These are phyloP conservation scores for Neomorphus geoffroyi DNA, from an alignment of 2,797 vertebrate genomes.

Conservation along the genomic window DNA sequence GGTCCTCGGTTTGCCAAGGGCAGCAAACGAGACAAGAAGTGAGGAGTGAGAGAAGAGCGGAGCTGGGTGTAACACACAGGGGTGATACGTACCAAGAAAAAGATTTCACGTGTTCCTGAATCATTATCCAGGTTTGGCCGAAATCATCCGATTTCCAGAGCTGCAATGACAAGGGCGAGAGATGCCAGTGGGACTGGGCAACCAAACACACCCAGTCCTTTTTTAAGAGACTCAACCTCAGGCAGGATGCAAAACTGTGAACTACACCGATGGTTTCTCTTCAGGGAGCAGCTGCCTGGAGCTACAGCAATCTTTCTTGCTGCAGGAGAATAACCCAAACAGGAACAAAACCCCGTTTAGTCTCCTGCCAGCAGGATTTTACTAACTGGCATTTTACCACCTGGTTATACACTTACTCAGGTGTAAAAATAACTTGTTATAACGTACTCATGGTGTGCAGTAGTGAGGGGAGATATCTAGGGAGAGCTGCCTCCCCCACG, in stretches of 20 bases:
- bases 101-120: constrained; percentile 96
- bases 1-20: neutral
- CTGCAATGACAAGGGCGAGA: constrained; percentile 73
- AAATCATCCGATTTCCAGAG: constrained; percentile 99
- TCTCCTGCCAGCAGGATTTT: neutral
- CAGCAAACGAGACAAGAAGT: neutral
- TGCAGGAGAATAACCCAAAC: neutral
- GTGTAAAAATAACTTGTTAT: neutral
- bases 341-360: accelerated
- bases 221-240: neutral
- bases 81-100: constrained; percentile 90
- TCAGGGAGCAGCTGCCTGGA: neutral
- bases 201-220: neutral
- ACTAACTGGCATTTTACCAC: neutral
- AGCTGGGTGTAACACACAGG: neutral
- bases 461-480: neutral
- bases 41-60: neutral
- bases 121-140: constrained; percentile 97
- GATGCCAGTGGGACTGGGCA: neutral
- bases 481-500: accelerated
- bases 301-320: neutral
- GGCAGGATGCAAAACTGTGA: neutral
- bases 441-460: accelerated
- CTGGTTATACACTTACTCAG: neutral
- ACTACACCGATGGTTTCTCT: neutral